These are phyloP conservation scores for Gadus chalcogrammus DNA, from an alignment of 2,113 vertebrate genomes.

Conservation along the genomic window DNA sequence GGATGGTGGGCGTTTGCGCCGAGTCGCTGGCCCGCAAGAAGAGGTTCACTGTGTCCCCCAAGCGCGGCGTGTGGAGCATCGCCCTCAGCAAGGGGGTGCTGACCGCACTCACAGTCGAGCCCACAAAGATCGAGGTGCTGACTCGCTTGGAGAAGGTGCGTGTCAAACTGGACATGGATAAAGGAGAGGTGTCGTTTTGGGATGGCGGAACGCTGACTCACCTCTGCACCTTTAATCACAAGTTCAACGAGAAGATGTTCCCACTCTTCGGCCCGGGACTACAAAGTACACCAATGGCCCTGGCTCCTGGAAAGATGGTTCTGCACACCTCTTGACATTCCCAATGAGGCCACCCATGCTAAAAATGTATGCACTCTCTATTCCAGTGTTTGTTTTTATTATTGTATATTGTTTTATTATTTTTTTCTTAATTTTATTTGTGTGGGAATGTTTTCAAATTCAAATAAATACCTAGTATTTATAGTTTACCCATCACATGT, in stretches of 20 bases:
- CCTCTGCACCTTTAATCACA: conserved; percentile 63
- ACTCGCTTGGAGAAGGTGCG: conserved; percentile 52
- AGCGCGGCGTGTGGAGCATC: conserved; percentile 69
- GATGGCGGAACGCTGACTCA: conserved; percentile 49
- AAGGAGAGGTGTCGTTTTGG: conserved; percentile 69
- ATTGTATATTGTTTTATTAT: too few relatives aligned
- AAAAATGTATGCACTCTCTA: too few relatives aligned
- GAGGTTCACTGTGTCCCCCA: conserved; percentile 68
- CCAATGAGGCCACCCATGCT: too few relatives aligned
- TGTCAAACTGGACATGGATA: conserved; percentile 64
- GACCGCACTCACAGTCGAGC: conserved; percentile 51
- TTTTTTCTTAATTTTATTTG: too few relatives aligned
- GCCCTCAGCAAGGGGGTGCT: conserved; percentile 68
- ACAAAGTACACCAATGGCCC: conserved; percentile 50
- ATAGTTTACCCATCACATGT: too few relatives aligned
- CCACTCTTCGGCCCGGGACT: conserved; percentile 78
- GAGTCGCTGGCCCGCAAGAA: conserved; percentile 66
- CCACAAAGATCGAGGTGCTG: conserved; percentile 41
- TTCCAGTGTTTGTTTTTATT: too few relatives aligned
- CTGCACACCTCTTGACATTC: conserved; percentile 58
- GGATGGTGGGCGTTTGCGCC: conserved; percentile 72
- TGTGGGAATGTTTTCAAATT: too few relatives aligned
- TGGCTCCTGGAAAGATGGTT: conserved; percentile 57
- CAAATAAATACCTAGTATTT: too few relatives aligned
- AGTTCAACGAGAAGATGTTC: conserved; percentile 65